phyloP scores from a whole-genome alignment of 2,888 invertebrate genomes.

The Hetaerina titia region DNA sequence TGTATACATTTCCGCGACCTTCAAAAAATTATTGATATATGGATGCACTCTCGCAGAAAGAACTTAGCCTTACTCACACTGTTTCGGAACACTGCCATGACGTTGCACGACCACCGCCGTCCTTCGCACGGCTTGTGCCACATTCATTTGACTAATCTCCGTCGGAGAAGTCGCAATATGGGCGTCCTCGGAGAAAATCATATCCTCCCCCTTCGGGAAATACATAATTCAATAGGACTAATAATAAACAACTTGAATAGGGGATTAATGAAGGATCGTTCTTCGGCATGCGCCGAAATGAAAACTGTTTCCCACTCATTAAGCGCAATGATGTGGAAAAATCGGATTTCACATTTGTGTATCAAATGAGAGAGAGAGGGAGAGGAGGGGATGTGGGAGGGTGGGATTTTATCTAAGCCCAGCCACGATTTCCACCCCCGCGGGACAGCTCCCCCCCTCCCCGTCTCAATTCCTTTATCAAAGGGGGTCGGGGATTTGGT shows the following conservation, averaged over 20 bases:
- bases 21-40: too few relatives aligned
- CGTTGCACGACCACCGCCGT: background rate
- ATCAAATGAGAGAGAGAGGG: slow-evolving; percentile 33
- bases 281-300: slow-evolving; percentile 13
- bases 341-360: slow-evolving; percentile 13
- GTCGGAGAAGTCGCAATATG: background rate
- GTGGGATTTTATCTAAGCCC: slow-evolving; percentile 1
- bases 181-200: background rate
- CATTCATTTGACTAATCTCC: background rate
- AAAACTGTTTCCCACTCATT: background rate
- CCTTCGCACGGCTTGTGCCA: background rate
- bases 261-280: slow-evolving; percentile 22
- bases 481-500: too few relatives aligned
- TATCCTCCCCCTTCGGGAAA: background rate
- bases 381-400: background rate
- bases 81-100: background rate
- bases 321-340: slow-evolving; percentile 34
- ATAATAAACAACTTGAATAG: slow-evolving; percentile 32
- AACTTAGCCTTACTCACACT: too few relatives aligned
- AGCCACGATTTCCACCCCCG: background rate
- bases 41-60: too few relatives aligned
- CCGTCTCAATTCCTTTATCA: background rate
- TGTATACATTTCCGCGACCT: too few relatives aligned
- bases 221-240: background rate
- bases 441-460: background rate